Conservation (phyloP, 2,797 vertebrate genomes). For the Malurus splendens region DNA sequence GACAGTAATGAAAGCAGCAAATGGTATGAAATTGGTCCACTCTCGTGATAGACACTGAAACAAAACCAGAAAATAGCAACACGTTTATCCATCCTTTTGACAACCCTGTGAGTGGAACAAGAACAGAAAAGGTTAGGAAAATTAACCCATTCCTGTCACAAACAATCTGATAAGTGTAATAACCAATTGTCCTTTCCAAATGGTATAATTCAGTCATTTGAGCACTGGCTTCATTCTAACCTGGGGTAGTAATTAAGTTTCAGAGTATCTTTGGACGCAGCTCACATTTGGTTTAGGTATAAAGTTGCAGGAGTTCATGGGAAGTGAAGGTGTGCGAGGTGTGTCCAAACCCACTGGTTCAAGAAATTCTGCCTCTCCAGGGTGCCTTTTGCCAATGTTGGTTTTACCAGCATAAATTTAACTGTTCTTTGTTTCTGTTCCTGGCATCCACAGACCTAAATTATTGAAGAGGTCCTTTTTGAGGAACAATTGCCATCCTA, state of each 20-base stretch:
- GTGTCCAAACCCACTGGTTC: background rate
- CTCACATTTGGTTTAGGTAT: background rate
- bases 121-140: constrained; percentile 64
- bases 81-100: constrained; percentile 61
- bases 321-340: background rate
- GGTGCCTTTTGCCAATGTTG: background rate
- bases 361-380: background rate
- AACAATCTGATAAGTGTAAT: constrained; percentile 47
- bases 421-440: background rate
- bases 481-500: background rate
- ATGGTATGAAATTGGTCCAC: constrained; percentile 68
- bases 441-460: background rate
- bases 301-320: background rate
- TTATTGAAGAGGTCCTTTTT: background rate
- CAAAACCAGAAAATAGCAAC: constrained; percentile 64
- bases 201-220: constrained; percentile 4
- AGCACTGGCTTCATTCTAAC: background rate
- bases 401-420: background rate
- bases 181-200: constrained; percentile 43
- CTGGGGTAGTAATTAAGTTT: constrained; percentile 39
- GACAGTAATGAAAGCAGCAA: constrained; percentile 70
- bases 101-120: constrained; percentile 48
- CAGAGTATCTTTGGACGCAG: background rate
- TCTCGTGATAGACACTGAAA: constrained; percentile 64
- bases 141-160: constrained; percentile 68